phyloP scores from a whole-genome alignment of 2,113 vertebrate genomes.

The Varanus salvator region DNA sequence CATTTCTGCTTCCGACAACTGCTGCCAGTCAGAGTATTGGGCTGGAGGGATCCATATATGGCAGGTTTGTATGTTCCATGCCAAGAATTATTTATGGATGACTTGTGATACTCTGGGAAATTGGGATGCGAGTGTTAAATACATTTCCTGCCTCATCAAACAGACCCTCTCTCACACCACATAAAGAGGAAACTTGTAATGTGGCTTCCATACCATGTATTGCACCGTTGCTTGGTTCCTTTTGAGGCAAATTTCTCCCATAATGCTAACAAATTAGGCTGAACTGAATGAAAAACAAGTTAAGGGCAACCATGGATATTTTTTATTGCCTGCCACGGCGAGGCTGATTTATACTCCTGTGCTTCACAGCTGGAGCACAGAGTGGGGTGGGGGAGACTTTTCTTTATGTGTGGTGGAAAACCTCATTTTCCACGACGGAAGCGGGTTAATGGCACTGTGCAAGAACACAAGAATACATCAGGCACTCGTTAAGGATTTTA shows the following conservation, averaged over 20 bases:
- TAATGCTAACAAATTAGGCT: conserved; percentile 23
- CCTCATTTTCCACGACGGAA: accelerated
- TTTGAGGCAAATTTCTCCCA: conserved; percentile 25
- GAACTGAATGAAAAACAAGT: conserved; percentile 31
- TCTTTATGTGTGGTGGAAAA: accelerated
- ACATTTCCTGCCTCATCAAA: conserved; percentile 48
- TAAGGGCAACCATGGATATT: not conserved
- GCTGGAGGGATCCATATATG: not conserved
- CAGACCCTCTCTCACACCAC: not conserved
- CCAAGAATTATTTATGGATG: conserved; percentile 60
- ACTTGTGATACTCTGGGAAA: conserved; percentile 44
- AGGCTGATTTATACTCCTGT: not conserved
- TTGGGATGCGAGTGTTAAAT: conserved; percentile 50
- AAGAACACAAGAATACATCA: not conserved
- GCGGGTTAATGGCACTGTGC: not conserved
- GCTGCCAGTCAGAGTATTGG: not conserved
- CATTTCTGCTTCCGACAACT: not conserved
- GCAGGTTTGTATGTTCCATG: not conserved
- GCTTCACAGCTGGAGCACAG: not conserved
- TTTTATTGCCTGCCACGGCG: not conserved
- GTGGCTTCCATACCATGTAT: conserved; percentile 14
- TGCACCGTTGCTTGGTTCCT: conserved; percentile 14
- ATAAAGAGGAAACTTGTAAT: not conserved
- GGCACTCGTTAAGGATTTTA: conserved; percentile 8
- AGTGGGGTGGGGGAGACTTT: not conserved